Evolutionary conservation across 2,797 vertebrate species (phyloP).

Genomic region (Sorex maritimensis): DNA sequence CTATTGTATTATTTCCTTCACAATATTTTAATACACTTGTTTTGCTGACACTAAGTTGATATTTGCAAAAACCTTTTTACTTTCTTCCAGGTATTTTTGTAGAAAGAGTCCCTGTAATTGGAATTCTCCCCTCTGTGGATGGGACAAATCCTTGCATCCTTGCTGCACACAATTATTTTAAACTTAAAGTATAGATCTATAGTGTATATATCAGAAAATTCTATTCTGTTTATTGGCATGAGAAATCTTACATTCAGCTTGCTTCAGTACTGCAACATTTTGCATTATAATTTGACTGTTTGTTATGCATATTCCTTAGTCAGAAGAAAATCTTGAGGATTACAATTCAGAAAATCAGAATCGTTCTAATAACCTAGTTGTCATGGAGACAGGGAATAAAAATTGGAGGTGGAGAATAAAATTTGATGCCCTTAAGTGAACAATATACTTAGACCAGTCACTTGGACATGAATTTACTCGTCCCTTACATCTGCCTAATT

Average conservation of each 20-base stretch:
- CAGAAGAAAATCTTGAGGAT: neutral
- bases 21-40: neutral
- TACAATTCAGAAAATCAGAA: conserved; percentile 30
- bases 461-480: neutral
- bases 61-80: conserved; percentile 20
- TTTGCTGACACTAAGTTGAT: conserved; percentile 3
- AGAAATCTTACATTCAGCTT: conserved; percentile 27
- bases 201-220: conserved; percentile 22
- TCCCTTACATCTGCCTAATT: neutral
- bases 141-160: neutral
- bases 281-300: conserved; percentile 19
- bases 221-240: conserved; percentile 42
- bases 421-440: neutral
- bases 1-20: neutral
- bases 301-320: neutral
- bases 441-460: neutral
- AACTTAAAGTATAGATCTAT: conserved; percentile 48
- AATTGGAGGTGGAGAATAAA: neutral
- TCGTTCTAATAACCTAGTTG: neutral
- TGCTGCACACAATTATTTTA: conserved; percentile 20
- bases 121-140: conserved; percentile 12
- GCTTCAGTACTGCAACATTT: conserved; percentile 18
- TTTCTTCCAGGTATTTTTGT: conserved; percentile 12
- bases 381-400: neutral
- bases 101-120: neutral